Evolutionary conservation across 2,113 vertebrate species (phyloP).

Genomic region (Seriola dumerili): DNA sequence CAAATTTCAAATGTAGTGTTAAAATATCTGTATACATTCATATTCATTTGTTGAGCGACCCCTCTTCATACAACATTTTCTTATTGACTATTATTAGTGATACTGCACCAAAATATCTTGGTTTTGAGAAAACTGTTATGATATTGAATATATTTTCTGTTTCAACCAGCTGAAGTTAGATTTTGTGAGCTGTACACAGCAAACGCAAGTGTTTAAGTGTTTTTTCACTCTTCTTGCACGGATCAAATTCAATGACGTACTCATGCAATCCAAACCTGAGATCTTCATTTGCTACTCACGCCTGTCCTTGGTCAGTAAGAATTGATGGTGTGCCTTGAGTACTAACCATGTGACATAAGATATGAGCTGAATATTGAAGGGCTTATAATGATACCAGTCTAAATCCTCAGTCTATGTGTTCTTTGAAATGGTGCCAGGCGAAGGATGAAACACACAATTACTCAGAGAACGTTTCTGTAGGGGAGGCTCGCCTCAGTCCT

Average conservation of each 20-base stretch:
- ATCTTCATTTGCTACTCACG: background rate
- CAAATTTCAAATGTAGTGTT: too few relatives aligned
- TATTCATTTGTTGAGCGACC: background rate
- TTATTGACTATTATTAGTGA: too few relatives aligned
- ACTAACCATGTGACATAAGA: background rate
- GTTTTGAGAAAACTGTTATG: background rate
- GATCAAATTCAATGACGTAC: background rate
- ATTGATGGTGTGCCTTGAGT: background rate
- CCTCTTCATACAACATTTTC: background rate
- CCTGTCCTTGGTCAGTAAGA: background rate
- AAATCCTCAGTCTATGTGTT: conserved; percentile 46
- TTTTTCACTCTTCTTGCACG: background rate
- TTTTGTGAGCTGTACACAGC: background rate
- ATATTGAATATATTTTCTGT: conserved; percentile 8
- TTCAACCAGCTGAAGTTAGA: background rate
- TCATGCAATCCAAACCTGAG: background rate
- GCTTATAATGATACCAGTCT: conserved; percentile 29
- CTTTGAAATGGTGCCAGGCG: conserved; percentile 59
- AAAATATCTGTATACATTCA: too few relatives aligned
- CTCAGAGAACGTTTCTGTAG: conserved; percentile 29
- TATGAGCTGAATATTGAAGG: conserved; percentile 47
- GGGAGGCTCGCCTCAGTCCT: conserved; percentile 30
- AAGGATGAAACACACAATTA: conserved; percentile 53
- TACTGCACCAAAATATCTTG: too few relatives aligned
- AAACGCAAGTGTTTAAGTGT: background rate